Percentiles rank a stretch among this genome's conserved stretches.
These are phyloP conservation scores for Lagria hirta DNA, from an alignment of 2,888 invertebrate genomes.

Conservation along the genomic window DNA sequence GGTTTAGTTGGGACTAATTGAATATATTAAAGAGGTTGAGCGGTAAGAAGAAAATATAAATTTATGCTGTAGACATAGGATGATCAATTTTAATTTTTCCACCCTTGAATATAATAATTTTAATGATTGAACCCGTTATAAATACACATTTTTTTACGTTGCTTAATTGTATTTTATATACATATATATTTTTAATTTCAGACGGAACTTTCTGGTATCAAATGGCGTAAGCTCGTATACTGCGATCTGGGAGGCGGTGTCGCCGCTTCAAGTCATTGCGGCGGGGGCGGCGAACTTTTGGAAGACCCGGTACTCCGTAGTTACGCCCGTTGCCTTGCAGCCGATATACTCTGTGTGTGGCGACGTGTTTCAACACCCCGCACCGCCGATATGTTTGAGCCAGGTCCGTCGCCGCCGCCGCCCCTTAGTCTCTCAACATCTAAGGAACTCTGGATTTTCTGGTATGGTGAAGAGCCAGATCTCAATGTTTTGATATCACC, in stretches of 20 bases:
- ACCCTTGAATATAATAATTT: no score
- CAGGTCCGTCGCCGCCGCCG: conserved; percentile 61
- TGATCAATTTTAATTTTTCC: no score
- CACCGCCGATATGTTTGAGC: conserved; percentile 54
- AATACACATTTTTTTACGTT: no score
- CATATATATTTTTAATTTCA: no score
- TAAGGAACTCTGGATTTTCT: conserved; percentile 99
- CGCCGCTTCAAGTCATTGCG: conserved; percentile 43
- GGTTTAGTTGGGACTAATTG: no score
- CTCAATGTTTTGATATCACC: conserved; percentile 80
- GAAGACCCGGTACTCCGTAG: conserved; percentile 90
- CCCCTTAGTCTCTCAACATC: conserved; percentile 82
- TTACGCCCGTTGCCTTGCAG: conserved; percentile 87
- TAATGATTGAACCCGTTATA: no score
- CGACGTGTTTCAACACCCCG: conserved; percentile 75
- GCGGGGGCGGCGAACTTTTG: conserved; percentile 63
- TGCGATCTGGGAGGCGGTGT: conserved; percentile 64
- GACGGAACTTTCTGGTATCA: conserved; percentile 99
- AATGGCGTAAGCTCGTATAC: conserved; percentile 96
- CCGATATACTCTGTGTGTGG: conserved; percentile 98
- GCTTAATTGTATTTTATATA: no score
- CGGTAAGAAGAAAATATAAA: no score
- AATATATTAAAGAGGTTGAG: no score
- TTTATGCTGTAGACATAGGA: no score
- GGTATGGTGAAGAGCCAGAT: conserved; percentile 98